Evolutionary conservation across 2,113 vertebrate species (phyloP).

Genomic region (Opisthocomus hoazin): DNA sequence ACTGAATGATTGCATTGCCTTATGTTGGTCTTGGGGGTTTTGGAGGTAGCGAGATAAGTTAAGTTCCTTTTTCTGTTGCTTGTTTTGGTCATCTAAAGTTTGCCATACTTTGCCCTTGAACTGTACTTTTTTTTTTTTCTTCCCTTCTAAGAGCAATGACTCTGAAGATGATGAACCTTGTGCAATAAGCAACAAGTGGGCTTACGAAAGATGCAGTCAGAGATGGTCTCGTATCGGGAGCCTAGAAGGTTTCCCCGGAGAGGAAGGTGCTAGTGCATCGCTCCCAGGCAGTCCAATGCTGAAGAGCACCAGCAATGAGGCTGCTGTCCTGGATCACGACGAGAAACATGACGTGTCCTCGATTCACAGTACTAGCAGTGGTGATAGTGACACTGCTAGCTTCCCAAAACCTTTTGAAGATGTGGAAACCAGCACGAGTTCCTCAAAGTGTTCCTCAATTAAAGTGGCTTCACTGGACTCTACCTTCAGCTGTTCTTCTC

Average conservation of each 20-base stretch:
- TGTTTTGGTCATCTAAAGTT: neutral
- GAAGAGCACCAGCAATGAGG: neutral
- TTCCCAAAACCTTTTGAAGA: constrained; percentile 58
- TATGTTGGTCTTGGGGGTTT: neutral
- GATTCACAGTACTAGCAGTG: constrained; percentile 77
- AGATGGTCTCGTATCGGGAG: constrained; percentile 75
- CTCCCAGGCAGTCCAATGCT: neutral
- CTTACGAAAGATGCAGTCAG: constrained; percentile 70
- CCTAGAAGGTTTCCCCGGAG: neutral
- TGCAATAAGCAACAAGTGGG: constrained; percentile 84
- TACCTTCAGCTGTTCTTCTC: constrained; percentile 68
- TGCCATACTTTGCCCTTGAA: neutral
- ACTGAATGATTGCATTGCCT: neutral
- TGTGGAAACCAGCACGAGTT: constrained; percentile 66
- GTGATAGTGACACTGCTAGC: constrained; percentile 71
- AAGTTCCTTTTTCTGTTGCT: neutral
- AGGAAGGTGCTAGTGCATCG: neutral
- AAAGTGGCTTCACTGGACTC: constrained; percentile 59
- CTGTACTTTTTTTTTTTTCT: neutral
- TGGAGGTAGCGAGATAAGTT: neutral
- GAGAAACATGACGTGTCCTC: constrained; percentile 76
- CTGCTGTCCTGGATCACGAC: constrained; percentile 1
- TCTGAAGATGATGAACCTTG: constrained; percentile 79
- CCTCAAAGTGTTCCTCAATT: constrained; percentile 72
- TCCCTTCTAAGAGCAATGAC: constrained; percentile 69